Conservation (phyloP, 2,888 invertebrate species). For the Clunio marinus region DNA sequence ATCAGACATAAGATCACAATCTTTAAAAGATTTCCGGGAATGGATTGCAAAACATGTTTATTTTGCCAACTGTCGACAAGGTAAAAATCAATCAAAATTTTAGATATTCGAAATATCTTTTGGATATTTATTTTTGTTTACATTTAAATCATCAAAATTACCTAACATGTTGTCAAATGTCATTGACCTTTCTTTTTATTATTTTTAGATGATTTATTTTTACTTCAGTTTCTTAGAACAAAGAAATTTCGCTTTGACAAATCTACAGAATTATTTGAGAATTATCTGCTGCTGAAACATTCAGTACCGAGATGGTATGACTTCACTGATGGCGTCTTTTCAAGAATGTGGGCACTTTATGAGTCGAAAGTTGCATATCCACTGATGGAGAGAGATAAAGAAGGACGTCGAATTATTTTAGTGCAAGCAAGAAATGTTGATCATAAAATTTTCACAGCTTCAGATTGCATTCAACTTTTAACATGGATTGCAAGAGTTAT, state of each 20-base stretch:
- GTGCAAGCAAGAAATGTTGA: not conserved
- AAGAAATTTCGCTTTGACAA: not conserved
- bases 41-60: not conserved
- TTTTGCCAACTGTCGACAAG: not conserved
- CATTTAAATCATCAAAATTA: too few species aligned
- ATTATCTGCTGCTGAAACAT: not conserved
- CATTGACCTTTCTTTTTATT: too few species aligned
- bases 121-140: too few species aligned
- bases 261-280: not conserved
- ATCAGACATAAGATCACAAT: not conserved
- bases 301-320: conserved; percentile 10
- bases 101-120: too few species aligned
- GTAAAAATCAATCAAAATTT: too few species aligned
- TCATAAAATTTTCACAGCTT: not conserved
- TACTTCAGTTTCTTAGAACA: not conserved
- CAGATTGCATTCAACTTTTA: not conserved
- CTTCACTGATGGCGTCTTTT: not conserved
- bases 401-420: not conserved
- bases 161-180: not conserved
- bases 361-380: not conserved
- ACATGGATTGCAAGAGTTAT: not conserved
- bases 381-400: not conserved
- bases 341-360: not conserved
- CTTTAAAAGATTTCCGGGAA: not conserved
- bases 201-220: conserved; percentile 7